Percentiles rank a stretch among this genome's conserved stretches.
Evolutionary conservation across 37 sponge, comb jelly and placozoan genomes (phyloP).

Genomic region (Halisarca cf. caerulea): DNA sequence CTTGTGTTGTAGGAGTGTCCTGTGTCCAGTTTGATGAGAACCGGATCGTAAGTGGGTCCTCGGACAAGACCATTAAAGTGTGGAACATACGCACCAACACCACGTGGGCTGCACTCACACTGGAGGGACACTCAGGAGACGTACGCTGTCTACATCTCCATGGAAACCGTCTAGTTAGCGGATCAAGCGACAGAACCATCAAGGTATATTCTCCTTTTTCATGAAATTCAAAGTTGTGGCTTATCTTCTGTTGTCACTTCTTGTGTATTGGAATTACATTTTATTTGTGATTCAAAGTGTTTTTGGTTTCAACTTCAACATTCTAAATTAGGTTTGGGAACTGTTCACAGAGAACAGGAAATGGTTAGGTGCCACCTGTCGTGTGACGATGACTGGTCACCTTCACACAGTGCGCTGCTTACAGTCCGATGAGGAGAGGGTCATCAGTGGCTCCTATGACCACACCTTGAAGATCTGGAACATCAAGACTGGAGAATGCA

Average conservation of each 20-base stretch:
- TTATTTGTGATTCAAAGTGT: no score
- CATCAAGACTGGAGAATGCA: constrained; percentile 78
- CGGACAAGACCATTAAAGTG: constrained; percentile 95
- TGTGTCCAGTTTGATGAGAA: constrained; percentile 97
- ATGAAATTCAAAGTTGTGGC: no score
- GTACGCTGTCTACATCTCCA: constrained; percentile 92
- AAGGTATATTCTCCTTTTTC: constrained; percentile 53
- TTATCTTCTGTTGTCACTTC: no score
- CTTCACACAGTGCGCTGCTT: constrained; percentile 94
- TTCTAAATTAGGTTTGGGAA: constrained; percentile 87
- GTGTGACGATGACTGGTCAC: constrained; percentile 94
- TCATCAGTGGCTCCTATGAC: constrained; percentile 98
- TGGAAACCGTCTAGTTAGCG: constrained; percentile 91
- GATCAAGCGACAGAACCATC: constrained; percentile 90
- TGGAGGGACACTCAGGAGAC: constrained; percentile 93
- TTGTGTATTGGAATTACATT: no score
- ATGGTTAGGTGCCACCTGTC: constrained; percentile 86
- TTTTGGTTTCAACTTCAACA: not conserved
- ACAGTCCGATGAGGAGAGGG: constrained; percentile 81
- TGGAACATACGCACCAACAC: constrained; percentile 98
- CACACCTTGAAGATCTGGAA: constrained; percentile 94
- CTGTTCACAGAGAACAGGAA: constrained; percentile 75
- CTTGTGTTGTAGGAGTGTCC: constrained; percentile 72
- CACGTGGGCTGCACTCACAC: constrained; percentile 91
- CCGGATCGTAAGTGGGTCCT: constrained; percentile 92